Base-by-base conservation (phyloP, 2,797 vertebrate genomes). In the Myiotriccus ornatus region DNA sequence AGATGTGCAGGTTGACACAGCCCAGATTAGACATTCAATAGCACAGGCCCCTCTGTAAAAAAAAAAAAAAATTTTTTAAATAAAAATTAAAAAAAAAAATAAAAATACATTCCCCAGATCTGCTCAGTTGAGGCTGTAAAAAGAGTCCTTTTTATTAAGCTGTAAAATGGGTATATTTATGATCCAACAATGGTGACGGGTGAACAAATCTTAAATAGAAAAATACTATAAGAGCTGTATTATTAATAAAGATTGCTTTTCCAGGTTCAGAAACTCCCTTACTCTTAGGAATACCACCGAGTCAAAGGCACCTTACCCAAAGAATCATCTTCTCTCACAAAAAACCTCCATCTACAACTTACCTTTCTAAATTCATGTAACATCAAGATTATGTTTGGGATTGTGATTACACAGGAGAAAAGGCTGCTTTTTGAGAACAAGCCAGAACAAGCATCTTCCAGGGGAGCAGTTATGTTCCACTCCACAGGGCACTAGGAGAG, bases 111-210 rank as follows among this genome's bases (percentile, higher is more conserved):
- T 69, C 32, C 59, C 12, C 11, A 60, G 47, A 44, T 55, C 28
- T 79, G 9, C 69, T 92, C 63, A 41, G 32, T 0, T n/a, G 56
- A 87, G 90, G 19, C 18, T 6, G 1, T 87, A 71, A 87, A 81
- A 79, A 79, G 34, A 44, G 12, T 32, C 39, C 46, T 87, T 94
- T 93, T 94, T 69, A 86, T 69, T 88, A 69, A 80, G 17, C 46
- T 75, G 24, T 43, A 83, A 87, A 95, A 83, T 62, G 37, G 12
- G 9, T 50, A 24, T 68, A 87, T 87, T 95, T 95, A 75, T 41
- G 65, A 77, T 85, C 22, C 94, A 92, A 89, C 34, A 89, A 62
- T 50, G 37, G 35, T 52, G 37, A 87, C 25, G 16, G 28, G 35
- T 43, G 90, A 93, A 74, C 22, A 94, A 85, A 74, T 64, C 13